Conservation (phyloP, 2,113 vertebrate species). For the Lepisosteus oculatus region DNA sequence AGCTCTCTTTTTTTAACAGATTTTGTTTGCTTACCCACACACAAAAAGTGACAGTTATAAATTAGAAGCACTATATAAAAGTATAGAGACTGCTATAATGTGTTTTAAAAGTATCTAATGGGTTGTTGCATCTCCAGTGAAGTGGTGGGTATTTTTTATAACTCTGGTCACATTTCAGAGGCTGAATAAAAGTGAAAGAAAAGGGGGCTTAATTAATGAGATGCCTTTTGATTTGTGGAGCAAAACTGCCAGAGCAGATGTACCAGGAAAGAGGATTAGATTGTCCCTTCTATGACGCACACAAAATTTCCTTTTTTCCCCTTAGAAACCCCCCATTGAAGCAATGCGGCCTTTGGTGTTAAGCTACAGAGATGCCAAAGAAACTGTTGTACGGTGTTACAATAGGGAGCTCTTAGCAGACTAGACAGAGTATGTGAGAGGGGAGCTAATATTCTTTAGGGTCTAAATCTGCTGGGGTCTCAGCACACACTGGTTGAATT, state of each 20-base stretch:
- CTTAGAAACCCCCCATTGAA: constrained; percentile 76
- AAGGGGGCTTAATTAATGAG: constrained; percentile 75
- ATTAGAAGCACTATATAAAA: too few relatives aligned
- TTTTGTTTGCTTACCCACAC: too few relatives aligned
- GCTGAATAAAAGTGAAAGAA: constrained; percentile 82
- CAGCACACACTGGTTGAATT: constrained; percentile 6
- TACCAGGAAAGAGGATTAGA: constrained; percentile 89
- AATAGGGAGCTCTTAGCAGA: constrained; percentile 73
- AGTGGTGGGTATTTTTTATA: constrained; percentile 41
- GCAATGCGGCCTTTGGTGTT: constrained; percentile 74
- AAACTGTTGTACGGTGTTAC: constrained; percentile 76
- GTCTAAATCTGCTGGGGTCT: constrained; percentile 8
- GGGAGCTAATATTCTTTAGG: constrained; percentile 75
- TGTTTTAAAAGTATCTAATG: constrained; percentile 54
- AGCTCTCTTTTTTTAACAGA: too few relatives aligned
- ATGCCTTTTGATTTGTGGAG: constrained; percentile 83
- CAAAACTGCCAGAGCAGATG: constrained; percentile 82
- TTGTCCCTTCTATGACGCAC: constrained; percentile 73
- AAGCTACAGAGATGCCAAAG: constrained; percentile 75
- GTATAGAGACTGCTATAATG: too few relatives aligned
- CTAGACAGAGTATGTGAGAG: constrained; percentile 82
- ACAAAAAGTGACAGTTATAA: too few relatives aligned
- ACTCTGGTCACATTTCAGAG: constrained; percentile 73
- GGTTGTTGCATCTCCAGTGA: constrained; percentile 58
- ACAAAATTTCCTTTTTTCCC: constrained; percentile 68